phyloP scores from a whole-genome alignment of 1,140 invertebrate species.

The Cotesia vestalis region DNA sequence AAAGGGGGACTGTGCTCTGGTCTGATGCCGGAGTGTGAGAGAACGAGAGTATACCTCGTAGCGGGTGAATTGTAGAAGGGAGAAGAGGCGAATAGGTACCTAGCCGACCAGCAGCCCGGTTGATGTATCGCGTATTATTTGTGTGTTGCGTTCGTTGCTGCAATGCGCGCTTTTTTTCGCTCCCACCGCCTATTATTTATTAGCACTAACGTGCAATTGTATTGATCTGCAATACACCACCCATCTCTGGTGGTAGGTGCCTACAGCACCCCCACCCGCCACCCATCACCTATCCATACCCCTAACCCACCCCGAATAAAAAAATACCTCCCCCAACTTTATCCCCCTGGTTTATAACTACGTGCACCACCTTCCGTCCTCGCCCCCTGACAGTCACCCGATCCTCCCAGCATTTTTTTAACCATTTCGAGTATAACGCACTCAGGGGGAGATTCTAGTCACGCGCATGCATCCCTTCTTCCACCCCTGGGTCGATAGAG shows the following conservation, averaged over 20 bases:
- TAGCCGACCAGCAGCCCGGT: slow-evolving; percentile 54
- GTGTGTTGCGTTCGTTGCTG: slow-evolving; percentile 66
- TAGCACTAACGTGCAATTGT: slow-evolving; percentile 68
- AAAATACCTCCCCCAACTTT: background rate
- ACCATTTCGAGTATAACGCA: slow-evolving; percentile 63
- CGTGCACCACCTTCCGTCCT: slow-evolving; percentile 4
- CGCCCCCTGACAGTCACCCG: slow-evolving; percentile 34
- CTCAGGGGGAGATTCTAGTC: slow-evolving; percentile 49
- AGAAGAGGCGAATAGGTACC: slow-evolving; percentile 50
- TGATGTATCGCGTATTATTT: slow-evolving; percentile 67
- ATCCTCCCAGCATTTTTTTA: slow-evolving; percentile 62
- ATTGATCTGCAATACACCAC: slow-evolving; percentile 67
- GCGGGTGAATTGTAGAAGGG: slow-evolving; percentile 17
- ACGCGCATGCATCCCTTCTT: slow-evolving; percentile 45
- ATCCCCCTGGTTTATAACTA: no score
- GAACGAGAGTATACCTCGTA: slow-evolving; percentile 29
- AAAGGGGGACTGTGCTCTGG: slow-evolving; percentile 33
- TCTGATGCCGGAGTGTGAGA: slow-evolving; percentile 39
- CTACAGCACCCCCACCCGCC: slow-evolving; percentile 16
- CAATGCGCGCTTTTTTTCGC: slow-evolving; percentile 66
- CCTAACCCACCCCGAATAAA: background rate
- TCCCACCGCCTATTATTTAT: slow-evolving; percentile 68
- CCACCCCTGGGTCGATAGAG: slow-evolving; percentile 43
- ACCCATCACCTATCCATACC: slow-evolving; percentile 33
- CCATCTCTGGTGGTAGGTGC: slow-evolving; percentile 33